Evolutionary conservation across 1,140 invertebrate species (phyloP).

Genomic region (Drosophila persimilis): DNA sequence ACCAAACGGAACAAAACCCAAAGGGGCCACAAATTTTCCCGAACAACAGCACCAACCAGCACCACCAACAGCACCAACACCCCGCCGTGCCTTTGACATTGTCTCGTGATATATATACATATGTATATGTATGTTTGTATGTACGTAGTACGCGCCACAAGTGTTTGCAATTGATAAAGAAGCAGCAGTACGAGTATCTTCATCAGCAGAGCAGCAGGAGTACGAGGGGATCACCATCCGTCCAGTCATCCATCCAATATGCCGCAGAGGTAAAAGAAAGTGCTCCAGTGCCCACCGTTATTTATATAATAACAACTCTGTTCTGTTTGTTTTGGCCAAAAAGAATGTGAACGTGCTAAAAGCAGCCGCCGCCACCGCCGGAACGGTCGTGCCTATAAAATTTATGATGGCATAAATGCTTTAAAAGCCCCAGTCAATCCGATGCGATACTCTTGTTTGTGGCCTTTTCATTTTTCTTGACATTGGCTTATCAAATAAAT

Average conservation of each 20-base stretch:
- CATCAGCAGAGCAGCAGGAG: not conserved
- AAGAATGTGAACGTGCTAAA: conserved; percentile 67
- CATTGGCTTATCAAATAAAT: conserved; percentile 75
- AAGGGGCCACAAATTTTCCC: conserved; percentile 3
- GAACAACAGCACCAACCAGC: not conserved
- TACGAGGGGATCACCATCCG: conserved; percentile 2
- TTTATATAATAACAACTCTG: conserved; percentile 49
- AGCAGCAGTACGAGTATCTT: conserved; percentile 1
- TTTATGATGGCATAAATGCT: conserved; percentile 68
- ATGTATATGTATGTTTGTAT: no score
- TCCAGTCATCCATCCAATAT: conserved; percentile 25
- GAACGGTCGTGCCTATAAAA: conserved; percentile 58
- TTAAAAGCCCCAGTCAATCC: conserved; percentile 26
- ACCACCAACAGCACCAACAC: not conserved
- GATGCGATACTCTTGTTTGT: conserved; percentile 15
- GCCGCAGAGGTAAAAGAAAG: conserved; percentile 72
- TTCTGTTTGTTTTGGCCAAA: conserved; percentile 65
- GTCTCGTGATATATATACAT: not conserved
- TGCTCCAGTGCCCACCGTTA: conserved; percentile 40
- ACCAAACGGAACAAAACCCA: conserved; percentile 7
- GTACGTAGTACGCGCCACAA: conserved; percentile 29
- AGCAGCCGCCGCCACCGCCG: conserved; percentile 31
- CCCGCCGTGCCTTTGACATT: conserved; percentile 19
- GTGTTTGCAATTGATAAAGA: conserved; percentile 68
- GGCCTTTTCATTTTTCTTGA: conserved; percentile 51